Base-by-base conservation (phyloP, 2,113 vertebrate genomes). In the Dasypus novemcinctus region DNA sequence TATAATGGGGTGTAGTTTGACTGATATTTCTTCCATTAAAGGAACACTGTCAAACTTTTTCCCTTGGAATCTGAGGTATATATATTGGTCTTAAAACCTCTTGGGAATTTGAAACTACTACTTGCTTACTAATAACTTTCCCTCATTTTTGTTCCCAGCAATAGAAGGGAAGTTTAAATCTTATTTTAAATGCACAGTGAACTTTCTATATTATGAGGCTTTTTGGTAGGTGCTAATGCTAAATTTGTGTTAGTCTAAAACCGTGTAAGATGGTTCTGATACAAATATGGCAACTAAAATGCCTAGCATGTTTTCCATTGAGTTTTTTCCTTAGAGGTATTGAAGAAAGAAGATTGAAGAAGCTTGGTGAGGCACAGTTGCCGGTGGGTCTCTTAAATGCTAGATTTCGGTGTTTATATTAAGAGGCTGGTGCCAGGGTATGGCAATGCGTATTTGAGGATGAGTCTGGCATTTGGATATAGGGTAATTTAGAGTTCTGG, bases 11-110 rank as follows among this genome's bases (percentile, higher is more conserved):
- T 83, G 8, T 72, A 72, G 69, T 69, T 72, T 90, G 72, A 71
- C 57, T 89, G 76, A 41, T 36, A 91, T 87, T 93, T 96, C 85
- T 80, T 90, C 72, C 93, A n/a, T 54, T 87, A 93, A 83, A 83
- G 71, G 63, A 90, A 78, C 4, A 31, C 15, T 78, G 91, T 54
- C 75, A 72, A 54, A 43, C 23, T 43, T 57, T 78, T 63, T 59
- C 1, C 36, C 63, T 72, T 36, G 75, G 43, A 54, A 81, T 76
- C 81, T 13, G n/a, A 93, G 59, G 36, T 86, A 9, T 86, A 38
- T 80, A 20, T 80, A 79, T 64, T 91, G 66, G 20, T 41, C 54
- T 75, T 36, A 88, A 92, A 90, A 25, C n/a, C 66, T 78, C n/a
- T 59, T 85, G 66, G 80, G 46, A 79, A 87, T 88, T 74, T 88